Evolutionary conservation across 2,888 invertebrate species (phyloP), one percentile per base, ranked within the genome.

Genomic region (Meta bourneti): DNA sequence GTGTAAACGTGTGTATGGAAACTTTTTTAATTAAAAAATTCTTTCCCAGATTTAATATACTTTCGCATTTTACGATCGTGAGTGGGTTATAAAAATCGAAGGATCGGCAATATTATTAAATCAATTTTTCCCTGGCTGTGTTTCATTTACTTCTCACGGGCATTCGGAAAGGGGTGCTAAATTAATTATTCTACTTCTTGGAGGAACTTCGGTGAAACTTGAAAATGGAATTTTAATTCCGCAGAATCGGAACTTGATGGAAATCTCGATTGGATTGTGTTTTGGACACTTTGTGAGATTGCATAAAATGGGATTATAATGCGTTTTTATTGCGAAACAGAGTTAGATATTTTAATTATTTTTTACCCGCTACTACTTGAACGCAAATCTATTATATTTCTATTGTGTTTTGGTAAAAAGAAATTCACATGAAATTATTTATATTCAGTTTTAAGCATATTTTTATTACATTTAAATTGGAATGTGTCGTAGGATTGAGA

Each of bases 11-110:
- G 54, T 7, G n/a, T 6, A 11, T 9, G 74, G 75, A 71, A 5
- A 52, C 20, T 49, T 71, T 86, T 85, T 79, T 79, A 79, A 79
- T 79, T 79, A 71, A 79, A 87, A 85, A 72, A 70, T 79, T 54
- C 79, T 71, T 79, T 61, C 9, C 16, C 74, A 72, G 52, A 9
- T 87, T 87, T 72, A 79, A 87, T 87, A 79, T 87, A 61, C 52
- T 87, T 78, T n/a, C 79, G 11, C 8, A 70, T 74, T 87, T 87
- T 87, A 79, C 54, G 87, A 87, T 52, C 49, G 7, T 19, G 51
- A 51, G 49, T 49, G 70, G 71, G 52, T 72, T 71, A 87, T 79
- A 71, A 79, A 87, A 87, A 85, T 85, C 77, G 75, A 78, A 77
- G 69, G 78, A 20, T 34, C 16, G 69, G 48, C 80, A 70, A 81